phyloP scores from a whole-genome alignment of 2,888 invertebrate species.

The Iphiclides podalirius region DNA sequence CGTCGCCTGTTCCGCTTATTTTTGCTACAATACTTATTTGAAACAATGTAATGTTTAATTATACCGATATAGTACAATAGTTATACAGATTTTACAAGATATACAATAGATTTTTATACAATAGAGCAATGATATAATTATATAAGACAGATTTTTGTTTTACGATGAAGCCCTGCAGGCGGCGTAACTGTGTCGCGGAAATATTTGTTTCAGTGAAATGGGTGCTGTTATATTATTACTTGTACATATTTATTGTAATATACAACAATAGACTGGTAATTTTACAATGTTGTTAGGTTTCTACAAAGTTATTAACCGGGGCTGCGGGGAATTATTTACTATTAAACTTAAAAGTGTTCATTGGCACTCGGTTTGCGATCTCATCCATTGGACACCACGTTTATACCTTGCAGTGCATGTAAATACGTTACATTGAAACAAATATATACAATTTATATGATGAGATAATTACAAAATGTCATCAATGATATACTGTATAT shows the following conservation, averaged over 20 bases:
- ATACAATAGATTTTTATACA: conserved; percentile 68
- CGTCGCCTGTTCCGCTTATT: conserved; percentile 67
- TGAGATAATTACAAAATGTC: too few species aligned
- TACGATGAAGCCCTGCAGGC: conserved; percentile 56
- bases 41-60: conserved; percentile 58
- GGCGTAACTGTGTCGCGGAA: conserved; percentile 44
- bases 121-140: conserved; percentile 64
- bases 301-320: conserved; percentile 69
- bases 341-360: background rate
- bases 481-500: too few species aligned
- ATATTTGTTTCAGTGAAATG: conserved; percentile 67
- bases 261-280: conserved; percentile 78
- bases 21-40: conserved; percentile 74
- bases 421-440: too few species aligned
- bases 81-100: conserved; percentile 56
- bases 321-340: conserved; percentile 39
- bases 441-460: too few species aligned
- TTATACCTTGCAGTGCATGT: too few species aligned
- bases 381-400: conserved; percentile 8
- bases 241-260: conserved; percentile 79
- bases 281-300: conserved; percentile 77
- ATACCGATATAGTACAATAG: conserved; percentile 62
- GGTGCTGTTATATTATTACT: conserved; percentile 75
- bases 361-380: background rate
- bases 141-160: conserved; percentile 58